phyloP scores from a whole-genome alignment of 2,113 vertebrate species.

The Aspidoscelis tigris region DNA sequence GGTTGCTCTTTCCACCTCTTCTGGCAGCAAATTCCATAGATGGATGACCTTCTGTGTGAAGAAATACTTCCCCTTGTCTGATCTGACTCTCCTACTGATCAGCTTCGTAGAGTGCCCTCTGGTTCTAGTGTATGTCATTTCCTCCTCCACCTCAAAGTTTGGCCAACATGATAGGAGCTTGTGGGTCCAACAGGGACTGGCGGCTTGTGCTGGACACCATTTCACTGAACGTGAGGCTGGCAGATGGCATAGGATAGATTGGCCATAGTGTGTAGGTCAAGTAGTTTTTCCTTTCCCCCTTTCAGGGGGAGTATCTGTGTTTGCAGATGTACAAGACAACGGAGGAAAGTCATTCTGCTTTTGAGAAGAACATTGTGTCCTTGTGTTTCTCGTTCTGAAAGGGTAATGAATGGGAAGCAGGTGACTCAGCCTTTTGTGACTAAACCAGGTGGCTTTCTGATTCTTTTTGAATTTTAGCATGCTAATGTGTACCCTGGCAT shows the following conservation, averaged over 20 bases:
- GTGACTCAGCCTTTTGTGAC: slow-evolving; percentile 76
- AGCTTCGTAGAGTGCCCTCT: no score
- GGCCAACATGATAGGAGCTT: neutral
- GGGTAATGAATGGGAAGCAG: slow-evolving; percentile 55
- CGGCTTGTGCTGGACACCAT: no score
- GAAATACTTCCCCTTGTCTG: no score
- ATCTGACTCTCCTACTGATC: no score
- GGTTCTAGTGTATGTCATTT: no score
- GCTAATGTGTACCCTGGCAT: slow-evolving; percentile 55
- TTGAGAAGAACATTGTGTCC: slow-evolving; percentile 62
- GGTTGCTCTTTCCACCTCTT: no score
- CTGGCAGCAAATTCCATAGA: no score
- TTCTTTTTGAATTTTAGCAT: slow-evolving; percentile 59
- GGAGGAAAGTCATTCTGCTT: slow-evolving; percentile 45
- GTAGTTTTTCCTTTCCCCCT: slow-evolving; percentile 3
- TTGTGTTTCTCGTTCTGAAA: slow-evolving; percentile 53
- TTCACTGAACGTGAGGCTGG: no score
- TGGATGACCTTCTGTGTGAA: no score
- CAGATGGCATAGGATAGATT: neutral
- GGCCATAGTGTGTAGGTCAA: neutral
- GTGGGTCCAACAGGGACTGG: no score
- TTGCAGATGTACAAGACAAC: slow-evolving; percentile 62
- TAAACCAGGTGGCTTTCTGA: slow-evolving; percentile 67
- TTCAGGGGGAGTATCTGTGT: slow-evolving; percentile 35
- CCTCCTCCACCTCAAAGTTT: neutral